phyloP scores from a whole-genome alignment of 2,888 invertebrate genomes.

The Aromia moschata region DNA sequence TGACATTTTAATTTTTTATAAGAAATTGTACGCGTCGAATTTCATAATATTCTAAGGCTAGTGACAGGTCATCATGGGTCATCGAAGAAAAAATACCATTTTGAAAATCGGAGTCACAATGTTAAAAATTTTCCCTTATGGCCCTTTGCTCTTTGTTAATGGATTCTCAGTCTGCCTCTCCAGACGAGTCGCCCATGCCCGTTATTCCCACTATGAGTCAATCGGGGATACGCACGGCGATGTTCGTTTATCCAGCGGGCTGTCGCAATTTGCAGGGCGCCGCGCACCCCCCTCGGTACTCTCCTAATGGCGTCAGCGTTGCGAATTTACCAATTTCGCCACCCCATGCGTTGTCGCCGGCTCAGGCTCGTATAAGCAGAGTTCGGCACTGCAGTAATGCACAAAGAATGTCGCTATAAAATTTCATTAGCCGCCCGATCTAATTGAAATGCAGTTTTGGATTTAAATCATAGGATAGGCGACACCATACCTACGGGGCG shows the following conservation, averaged over 20 bases:
- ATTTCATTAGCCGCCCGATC: constrained; percentile 61
- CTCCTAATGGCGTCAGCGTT: constrained; percentile 64
- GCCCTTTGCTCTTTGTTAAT: too few species aligned
- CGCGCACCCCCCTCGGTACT: constrained; percentile 22
- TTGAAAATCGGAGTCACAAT: too few species aligned
- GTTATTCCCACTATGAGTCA: constrained; percentile 58
- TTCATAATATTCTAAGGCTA: too few species aligned
- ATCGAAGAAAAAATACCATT: too few species aligned
- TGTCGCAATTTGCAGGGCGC: constrained; percentile 59
- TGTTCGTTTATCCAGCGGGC: constrained; percentile 61
- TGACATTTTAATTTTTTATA: too few species aligned
- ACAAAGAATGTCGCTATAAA: constrained; percentile 61
- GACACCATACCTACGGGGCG: constrained; percentile 34
- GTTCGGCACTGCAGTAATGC: constrained; percentile 57
- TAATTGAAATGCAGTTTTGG: constrained; percentile 60
- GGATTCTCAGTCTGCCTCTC: too few species aligned
- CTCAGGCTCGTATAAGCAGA: too few species aligned
- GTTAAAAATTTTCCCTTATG: too few species aligned
- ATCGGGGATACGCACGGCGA: constrained; percentile 64
- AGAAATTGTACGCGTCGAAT: too few species aligned
- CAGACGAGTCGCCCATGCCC: constrained; percentile 24
- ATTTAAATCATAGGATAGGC: constrained; percentile 43
- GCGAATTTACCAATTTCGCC: constrained; percentile 65
- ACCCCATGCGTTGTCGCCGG: constrained; percentile 60
- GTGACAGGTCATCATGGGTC: too few species aligned